Evolutionary conservation across 2,888 invertebrate species (phyloP), one percentile per base, ranked within the genome.

Genomic region (Scaptomyza cyrtandrae): DNA sequence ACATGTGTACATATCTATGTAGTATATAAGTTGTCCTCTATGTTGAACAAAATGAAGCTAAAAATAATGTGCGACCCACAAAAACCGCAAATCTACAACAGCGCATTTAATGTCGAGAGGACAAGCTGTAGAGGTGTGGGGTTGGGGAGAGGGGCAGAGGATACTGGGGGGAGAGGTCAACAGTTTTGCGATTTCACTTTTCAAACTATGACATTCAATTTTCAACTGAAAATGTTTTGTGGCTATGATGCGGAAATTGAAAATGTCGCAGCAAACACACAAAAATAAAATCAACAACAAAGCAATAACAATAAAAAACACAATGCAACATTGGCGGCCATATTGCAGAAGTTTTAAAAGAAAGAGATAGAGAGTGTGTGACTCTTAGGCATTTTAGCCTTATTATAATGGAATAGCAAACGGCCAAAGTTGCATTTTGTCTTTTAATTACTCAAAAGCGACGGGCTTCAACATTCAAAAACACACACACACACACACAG

Each of bases 151-250:
- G 6, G 19, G 1, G 6, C 11, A 11, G 31, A 16, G 48, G 43
- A 16, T 2, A 11, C 4, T 0, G 33, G 1, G 19, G 9, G 7
- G 16, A 16, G 16, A 14, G 60, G 44, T 71, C 59, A 66, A 33
- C 16, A 53, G 72, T 41, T 52, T 41, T 49, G 64, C 69, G 68
- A 64, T 75, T 78, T 75, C 71, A 72, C 75, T 85, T 81, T 78
- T 67, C 66, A 88, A 75, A 68, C 71, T 50, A 50, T 88, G 87
- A 85, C 88, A 85, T 84, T 85, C 87, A 81, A 88, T 88, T 84
- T 86, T 72, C 56, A 75, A 48, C 65, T 63, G 71, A 76, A 75
- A 80, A 68, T 71, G 68, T 62, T 75, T 76, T 78, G 84, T 69
- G 87, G 81, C 74, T 86, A 60, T 64, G 67, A 68, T 65, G 62